A percentile compares a stretch with the other conserved stretches of the same genome.
These are phyloP conservation scores for Drosophila pruinosa DNA, from an alignment of 1,140 invertebrate genomes.

Conservation along the genomic window DNA sequence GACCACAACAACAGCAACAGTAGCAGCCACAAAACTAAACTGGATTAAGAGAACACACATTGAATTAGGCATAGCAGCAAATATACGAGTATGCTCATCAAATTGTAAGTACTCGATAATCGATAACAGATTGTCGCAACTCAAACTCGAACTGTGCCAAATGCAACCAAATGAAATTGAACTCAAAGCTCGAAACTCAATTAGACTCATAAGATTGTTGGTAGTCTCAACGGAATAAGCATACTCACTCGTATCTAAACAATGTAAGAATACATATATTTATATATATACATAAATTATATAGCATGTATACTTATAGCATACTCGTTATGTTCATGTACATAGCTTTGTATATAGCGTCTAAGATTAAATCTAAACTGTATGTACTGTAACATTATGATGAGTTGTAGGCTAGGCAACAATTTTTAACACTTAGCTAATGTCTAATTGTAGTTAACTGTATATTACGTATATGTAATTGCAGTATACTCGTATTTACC, in stretches of 20 bases:
- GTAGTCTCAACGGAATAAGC: constrained; percentile 1
- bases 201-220: constrained; percentile 54
- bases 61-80: not conserved
- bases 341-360: constrained; percentile 51
- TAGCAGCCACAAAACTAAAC: not conserved
- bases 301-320: not conserved
- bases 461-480: constrained; percentile 11
- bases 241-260: not conserved
- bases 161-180: constrained; percentile 48
- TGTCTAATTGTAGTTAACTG: constrained; percentile 21
- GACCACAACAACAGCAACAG: constrained; percentile 3
- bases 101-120: constrained; percentile 16
- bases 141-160: constrained; percentile 54
- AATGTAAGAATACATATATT: not conserved
- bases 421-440: constrained; percentile 65
- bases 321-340: constrained; percentile 43
- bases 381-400: constrained; percentile 12
- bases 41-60: not conserved
- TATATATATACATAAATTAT: not conserved
- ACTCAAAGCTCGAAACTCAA: constrained; percentile 58
- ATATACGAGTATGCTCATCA: not conserved
- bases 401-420: constrained; percentile 60
- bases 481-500: not conserved
- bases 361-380: constrained; percentile 26
- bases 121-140: not conserved